Conservation (phyloP, 2,797 vertebrate genomes). For the Gobio occitaniae region DNA sequence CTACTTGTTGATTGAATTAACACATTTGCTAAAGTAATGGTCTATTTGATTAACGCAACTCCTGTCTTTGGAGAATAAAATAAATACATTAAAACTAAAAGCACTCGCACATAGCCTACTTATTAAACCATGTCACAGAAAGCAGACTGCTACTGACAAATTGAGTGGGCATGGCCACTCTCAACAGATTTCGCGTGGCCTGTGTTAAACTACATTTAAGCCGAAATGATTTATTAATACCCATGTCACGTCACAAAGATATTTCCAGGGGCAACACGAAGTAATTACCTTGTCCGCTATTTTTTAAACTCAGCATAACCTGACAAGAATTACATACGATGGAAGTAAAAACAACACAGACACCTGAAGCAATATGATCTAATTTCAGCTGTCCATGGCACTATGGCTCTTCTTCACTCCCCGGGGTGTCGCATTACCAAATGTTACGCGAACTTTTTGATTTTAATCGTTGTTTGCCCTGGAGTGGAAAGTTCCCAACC, state of each 20-base stretch:
- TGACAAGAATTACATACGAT: neutral
- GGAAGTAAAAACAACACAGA: neutral
- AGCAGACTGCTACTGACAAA: neutral
- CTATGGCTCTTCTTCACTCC: neutral
- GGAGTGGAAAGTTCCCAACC: slow-evolving; percentile 49
- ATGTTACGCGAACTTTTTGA: neutral
- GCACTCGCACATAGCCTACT: neutral
- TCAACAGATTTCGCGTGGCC: neutral
- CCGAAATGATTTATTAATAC: neutral
- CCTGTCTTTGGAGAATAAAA: neutral
- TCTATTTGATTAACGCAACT: neutral
- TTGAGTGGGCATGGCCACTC: neutral
- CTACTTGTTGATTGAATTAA: slow-evolving; percentile 24
- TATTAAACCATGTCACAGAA: too few species aligned
- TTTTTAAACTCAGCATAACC: neutral
- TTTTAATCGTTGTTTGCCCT: slow-evolving; percentile 28
- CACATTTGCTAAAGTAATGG: neutral
- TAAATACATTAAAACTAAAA: neutral
- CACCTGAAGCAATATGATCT: neutral
- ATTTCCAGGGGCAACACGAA: neutral
- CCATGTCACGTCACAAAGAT: neutral
- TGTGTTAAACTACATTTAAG: neutral
- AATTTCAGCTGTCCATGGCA: neutral
- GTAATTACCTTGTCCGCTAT: neutral
- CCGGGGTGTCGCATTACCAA: neutral